Percentiles rank a stretch among this genome's conserved stretches.
These are phyloP conservation scores for Clarias laeviceps DNA, from an alignment of 2,797 vertebrate genomes.

Conservation along the genomic window DNA sequence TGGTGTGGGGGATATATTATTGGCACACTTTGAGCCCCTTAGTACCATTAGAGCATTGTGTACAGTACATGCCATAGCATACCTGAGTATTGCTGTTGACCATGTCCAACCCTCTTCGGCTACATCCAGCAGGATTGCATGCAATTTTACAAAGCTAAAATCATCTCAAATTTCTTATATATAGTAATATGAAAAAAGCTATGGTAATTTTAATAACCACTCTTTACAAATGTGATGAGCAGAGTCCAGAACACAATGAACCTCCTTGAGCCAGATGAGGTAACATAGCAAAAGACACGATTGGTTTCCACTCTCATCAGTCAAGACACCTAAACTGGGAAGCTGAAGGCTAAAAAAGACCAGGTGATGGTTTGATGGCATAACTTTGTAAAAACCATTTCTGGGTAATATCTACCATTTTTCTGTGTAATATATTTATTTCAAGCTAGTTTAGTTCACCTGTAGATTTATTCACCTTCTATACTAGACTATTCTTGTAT, in stretches of 20 bases:
- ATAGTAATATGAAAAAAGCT: no score
- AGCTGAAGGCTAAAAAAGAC: neutral
- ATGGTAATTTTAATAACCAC: neutral
- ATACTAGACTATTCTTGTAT: neutral
- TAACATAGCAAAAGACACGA: neutral
- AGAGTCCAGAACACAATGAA: neutral
- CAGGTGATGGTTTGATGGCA: neutral
- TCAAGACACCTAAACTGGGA: neutral
- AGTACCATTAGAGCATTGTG: no score
- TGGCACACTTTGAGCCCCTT: no score
- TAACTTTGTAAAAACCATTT: neutral
- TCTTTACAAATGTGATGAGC: neutral
- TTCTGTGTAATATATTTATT: neutral
- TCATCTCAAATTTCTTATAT: no score
- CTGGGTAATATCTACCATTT: neutral
- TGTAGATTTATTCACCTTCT: neutral
- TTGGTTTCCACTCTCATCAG: neutral
- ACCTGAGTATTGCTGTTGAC: no score
- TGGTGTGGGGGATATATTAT: no score
- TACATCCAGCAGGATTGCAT: no score
- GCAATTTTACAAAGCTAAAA: no score
- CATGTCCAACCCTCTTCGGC: no score
- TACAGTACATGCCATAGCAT: no score
- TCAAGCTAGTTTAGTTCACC: neutral
- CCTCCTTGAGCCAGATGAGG: neutral